Conservation (phyloP, 2,113 vertebrate species). For the Dendrocopos noguchii region DNA sequence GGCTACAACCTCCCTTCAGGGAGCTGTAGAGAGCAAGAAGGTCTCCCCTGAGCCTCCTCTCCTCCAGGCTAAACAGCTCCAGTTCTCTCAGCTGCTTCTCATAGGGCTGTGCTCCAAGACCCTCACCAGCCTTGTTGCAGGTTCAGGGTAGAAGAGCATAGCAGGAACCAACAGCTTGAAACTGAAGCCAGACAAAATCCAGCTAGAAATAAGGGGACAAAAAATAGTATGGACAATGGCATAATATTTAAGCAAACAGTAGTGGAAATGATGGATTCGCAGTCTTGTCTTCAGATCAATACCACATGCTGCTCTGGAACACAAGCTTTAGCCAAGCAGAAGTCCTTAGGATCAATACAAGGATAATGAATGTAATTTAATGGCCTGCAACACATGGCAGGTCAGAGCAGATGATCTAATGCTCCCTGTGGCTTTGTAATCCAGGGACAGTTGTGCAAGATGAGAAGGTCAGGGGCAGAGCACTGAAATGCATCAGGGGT, state of each 20-base stretch:
- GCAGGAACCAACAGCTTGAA: background rate
- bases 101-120: too few relatives aligned
- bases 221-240: background rate
- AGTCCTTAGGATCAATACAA: conserved; percentile 18
- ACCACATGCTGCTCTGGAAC: background rate
- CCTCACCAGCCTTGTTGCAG: too few relatives aligned
- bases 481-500: background rate
- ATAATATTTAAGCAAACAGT: conserved; percentile 23
- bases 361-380: conserved; percentile 40
- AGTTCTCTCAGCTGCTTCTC: too few relatives aligned
- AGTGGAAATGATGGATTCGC: conserved; percentile 19
- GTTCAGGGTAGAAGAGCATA: background rate
- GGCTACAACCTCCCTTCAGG: too few relatives aligned
- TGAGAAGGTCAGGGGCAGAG: background rate
- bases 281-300: conserved; percentile 26
- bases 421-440: conserved; percentile 4
- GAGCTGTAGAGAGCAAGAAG: too few relatives aligned
- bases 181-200: background rate
- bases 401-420: conserved; percentile 15
- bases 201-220: background rate
- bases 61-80: too few relatives aligned
- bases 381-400: background rate
- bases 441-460: background rate
- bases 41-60: too few relatives aligned
- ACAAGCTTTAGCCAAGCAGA: background rate